Conservation (phyloP, 2,113 vertebrate species). For the Halcyon senegalensis region DNA sequence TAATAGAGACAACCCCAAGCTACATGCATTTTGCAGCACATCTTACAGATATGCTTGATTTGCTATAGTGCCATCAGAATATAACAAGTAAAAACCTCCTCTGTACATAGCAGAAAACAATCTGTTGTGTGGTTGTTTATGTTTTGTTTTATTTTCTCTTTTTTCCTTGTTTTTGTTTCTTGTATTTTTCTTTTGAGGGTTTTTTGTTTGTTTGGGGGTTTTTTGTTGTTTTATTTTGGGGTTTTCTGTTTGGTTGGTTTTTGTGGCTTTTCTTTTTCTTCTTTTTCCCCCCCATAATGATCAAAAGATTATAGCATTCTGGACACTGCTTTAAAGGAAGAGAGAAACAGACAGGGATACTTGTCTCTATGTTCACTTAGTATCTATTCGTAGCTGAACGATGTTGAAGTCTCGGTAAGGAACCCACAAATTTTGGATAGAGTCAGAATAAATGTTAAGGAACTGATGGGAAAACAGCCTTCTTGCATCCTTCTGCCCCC, state of each 20-base stretch:
- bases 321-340: neutral
- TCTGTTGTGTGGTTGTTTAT: neutral
- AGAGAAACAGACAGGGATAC: neutral
- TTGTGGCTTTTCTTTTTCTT: neutral
- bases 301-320: neutral
- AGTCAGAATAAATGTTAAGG: neutral
- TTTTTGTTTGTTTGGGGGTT: too few species aligned
- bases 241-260: too few species aligned
- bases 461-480: neutral
- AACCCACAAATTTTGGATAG: neutral
- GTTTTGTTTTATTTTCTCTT: too few species aligned
- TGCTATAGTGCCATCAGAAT: neutral
- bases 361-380: neutral
- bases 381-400: neutral
- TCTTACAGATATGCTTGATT: neutral
- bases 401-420: neutral
- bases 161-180: too few species aligned
- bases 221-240: too few species aligned
- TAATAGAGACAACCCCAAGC: neutral
- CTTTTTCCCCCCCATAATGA: neutral
- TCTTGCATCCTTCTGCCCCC: neutral
- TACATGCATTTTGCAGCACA: neutral
- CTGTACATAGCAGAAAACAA: neutral
- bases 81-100: neutral
- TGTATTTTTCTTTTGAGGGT: too few species aligned